phyloP scores from a whole-genome alignment of 2,113 vertebrate species.

The Rattus rattus region DNA sequence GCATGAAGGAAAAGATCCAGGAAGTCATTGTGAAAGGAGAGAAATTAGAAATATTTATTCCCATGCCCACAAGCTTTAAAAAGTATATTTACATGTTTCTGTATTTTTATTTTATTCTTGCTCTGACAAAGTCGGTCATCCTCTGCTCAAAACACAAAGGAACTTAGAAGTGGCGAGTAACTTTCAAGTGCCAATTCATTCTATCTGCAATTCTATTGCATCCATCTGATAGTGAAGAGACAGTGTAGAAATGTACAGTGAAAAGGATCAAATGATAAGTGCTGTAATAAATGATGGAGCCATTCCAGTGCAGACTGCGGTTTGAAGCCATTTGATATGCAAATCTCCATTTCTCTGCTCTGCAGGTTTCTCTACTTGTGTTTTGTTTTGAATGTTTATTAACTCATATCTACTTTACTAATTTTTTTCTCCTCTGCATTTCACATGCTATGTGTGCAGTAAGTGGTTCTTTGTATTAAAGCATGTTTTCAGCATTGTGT shows the following conservation, averaged over 20 bases:
- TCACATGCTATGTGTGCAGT: not conserved
- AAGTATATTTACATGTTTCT: not conserved
- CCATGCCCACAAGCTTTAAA: not conserved
- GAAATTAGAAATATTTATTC: not conserved
- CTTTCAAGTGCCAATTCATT: not conserved
- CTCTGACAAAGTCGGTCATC: not conserved
- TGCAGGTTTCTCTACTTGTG: not conserved
- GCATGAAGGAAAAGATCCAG: not conserved
- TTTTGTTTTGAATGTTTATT: not conserved
- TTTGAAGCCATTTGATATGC: not conserved
- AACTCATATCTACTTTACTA: not conserved
- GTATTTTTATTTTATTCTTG: not conserved
- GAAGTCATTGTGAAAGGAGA: not conserved
- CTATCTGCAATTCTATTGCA: not conserved
- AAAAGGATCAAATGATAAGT: not conserved
- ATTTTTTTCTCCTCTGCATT: not conserved
- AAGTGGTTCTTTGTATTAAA: not conserved
- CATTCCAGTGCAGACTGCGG: not conserved
- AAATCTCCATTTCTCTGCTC: not conserved
- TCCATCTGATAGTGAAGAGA: not conserved
- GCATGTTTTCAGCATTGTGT: not conserved
- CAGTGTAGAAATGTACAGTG: not conserved
- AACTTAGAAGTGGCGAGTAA: not conserved
- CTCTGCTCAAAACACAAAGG: not conserved
- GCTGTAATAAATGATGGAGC: not conserved